Conservation (phyloP, 2,113 vertebrate species). For the Vireo altiloquus region DNA sequence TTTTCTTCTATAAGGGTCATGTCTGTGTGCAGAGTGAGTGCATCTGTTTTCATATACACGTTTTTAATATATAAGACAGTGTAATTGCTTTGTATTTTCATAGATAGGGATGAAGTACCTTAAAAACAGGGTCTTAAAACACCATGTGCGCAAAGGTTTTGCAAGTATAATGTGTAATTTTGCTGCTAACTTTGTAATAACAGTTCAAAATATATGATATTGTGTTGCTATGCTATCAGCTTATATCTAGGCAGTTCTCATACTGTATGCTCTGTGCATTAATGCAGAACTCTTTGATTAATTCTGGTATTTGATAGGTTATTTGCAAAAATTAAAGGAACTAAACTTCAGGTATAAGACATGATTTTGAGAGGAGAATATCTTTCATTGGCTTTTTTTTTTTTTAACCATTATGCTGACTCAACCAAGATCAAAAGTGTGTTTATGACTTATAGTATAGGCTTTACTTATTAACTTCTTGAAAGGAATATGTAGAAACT, state of each 20-base stretch:
- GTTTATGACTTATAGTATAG: not conserved
- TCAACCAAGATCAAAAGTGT: not conserved
- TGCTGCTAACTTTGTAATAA: not conserved
- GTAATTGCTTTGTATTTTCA: not conserved
- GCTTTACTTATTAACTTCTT: not conserved
- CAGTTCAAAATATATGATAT: not conserved
- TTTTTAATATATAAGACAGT: not conserved
- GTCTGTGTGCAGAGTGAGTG: not conserved
- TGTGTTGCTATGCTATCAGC: not conserved
- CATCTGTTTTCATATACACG: not conserved
- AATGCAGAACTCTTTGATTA: not conserved
- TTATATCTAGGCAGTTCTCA: not conserved
- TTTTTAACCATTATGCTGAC: not conserved
- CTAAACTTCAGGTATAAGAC: not conserved
- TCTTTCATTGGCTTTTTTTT: not conserved
- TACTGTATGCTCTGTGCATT: not conserved
- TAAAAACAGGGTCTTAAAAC: not conserved
- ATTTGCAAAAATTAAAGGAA: not conserved
- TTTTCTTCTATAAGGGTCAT: not conserved
- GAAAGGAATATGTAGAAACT: not conserved
- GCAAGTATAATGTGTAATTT: not conserved
- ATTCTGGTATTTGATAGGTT: not conserved
- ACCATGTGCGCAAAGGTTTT: not conserved
- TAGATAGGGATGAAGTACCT: not conserved
- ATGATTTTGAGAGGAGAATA: not conserved